Base-by-base conservation (phyloP, 2,888 invertebrate genomes). In the Hypomecis atomaria region DNA sequence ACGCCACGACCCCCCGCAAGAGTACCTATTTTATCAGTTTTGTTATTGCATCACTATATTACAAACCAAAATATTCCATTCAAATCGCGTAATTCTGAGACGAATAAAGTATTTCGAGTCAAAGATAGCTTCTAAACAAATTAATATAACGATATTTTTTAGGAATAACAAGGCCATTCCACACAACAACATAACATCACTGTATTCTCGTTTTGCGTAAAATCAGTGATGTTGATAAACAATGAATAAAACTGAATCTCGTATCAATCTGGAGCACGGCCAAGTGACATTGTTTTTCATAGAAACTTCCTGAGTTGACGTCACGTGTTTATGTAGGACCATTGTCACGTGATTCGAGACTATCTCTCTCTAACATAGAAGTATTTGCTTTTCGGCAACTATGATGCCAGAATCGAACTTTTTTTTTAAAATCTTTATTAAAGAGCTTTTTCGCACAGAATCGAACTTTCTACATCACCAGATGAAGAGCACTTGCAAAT, bases 241-340 rank as follows among this genome's bases (percentile, higher is more conserved):
- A 36, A 45, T 36, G 33, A 48, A 55, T 13, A 62, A 44, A 45
- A 45, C 52, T 6, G 6, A 49, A 54, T 36, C 34, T 49, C 38
- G 44, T 49, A 61, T 40, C 45, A 50, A 59, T 40, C 4, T 59
- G 56, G 55, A n/a, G 33, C 52, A 34, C 37, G 43, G 59, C 52
- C 62, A 56, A 62, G 13, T 56, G 33, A 53, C 47, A 5, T 43
- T 64, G 55, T 63, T 64, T 56, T 55, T 55, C 13, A 13, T 37
- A 10, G 5, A 48, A 53, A 38, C 11, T 58, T 53, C 43, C 62
- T 11, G 38, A 1, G 4, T 48, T 4, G 55, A 64, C 59, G 59
- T 64, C 55, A 52, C 10, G 6, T 37, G 33, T 23, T 49, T 43
- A 34, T 38, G 36, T 11, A 9, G 45, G 34, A 42, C 34, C 6